Conservation (phyloP, 2,113 vertebrate genomes). For the Glaucidium brasilianum region DNA sequence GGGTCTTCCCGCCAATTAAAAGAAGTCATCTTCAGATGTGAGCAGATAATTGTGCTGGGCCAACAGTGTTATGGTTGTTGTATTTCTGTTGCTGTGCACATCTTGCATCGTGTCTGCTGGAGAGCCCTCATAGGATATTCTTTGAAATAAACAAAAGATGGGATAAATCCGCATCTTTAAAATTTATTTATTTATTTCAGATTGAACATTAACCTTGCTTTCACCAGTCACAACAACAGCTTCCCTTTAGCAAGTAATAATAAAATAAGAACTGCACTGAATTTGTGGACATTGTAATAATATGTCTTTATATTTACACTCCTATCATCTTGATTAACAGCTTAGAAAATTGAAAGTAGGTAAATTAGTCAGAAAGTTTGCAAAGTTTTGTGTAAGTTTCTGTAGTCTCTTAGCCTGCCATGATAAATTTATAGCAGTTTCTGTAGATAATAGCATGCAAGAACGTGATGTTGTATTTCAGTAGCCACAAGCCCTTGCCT, state of each 20-base stretch:
- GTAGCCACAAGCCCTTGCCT: not conserved
- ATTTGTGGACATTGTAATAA: not conserved
- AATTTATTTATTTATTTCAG: not conserved
- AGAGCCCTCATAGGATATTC: not conserved
- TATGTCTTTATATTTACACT: not conserved
- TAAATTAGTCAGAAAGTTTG: not conserved
- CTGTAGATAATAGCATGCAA: not conserved
- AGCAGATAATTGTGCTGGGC: not conserved
- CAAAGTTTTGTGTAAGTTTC: not conserved
- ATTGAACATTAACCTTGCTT: not conserved
- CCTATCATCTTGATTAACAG: not conserved
- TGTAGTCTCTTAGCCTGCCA: not conserved
- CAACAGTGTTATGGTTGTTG: not conserved
- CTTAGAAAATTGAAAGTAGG: not conserved
- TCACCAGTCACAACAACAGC: not conserved
- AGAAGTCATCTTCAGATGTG: not conserved
- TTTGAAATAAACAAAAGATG: not conserved
- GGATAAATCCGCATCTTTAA: not conserved
- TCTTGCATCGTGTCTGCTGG: not conserved
- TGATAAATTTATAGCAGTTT: not conserved
- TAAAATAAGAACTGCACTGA: not conserved
- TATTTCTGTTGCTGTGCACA: constrained; percentile 25
- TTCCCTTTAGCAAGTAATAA: not conserved
- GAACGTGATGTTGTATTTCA: not conserved
- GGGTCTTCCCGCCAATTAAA: not conserved